phyloP scores from a whole-genome alignment of 1,140 invertebrate genomes.

The Leptinotarsa lineolata region DNA sequence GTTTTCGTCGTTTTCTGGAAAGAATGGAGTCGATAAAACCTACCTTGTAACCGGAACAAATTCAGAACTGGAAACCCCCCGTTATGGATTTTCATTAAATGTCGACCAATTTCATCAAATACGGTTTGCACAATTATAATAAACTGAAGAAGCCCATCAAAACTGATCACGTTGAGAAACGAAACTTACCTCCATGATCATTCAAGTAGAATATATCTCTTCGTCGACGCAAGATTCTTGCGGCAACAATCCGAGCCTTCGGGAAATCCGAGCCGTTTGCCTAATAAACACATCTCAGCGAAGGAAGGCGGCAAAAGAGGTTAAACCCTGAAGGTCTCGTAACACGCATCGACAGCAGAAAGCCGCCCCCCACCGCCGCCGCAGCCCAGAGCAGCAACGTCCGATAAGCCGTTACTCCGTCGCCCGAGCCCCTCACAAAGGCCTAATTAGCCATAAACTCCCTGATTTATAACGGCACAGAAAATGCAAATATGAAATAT shows the following conservation, averaged over 20 bases:
- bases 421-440: constrained; percentile 59
- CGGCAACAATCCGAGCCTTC: background rate
- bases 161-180: too few species aligned
- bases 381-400: constrained; percentile 34
- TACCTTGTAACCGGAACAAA: too few species aligned
- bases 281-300: constrained; percentile 18
- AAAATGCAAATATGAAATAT: constrained; percentile 80
- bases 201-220: background rate
- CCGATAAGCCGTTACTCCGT: constrained; percentile 56
- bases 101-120: too few species aligned
- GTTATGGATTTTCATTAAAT: too few species aligned
- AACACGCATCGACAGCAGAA: constrained; percentile 38
- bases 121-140: too few species aligned
- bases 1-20: too few species aligned
- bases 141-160: too few species aligned
- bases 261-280: background rate
- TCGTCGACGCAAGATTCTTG: background rate
- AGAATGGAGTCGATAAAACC: too few species aligned
- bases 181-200: background rate
- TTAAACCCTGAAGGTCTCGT: constrained; percentile 30
- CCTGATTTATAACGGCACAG: constrained; percentile 67
- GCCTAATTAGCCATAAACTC: constrained; percentile 73
- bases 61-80: too few species aligned
- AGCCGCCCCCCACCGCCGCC: constrained; percentile 18
- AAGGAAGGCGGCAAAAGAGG: constrained; percentile 16